Conservation (phyloP, 2,797 vertebrate genomes). For the Pampus argenteus region DNA sequence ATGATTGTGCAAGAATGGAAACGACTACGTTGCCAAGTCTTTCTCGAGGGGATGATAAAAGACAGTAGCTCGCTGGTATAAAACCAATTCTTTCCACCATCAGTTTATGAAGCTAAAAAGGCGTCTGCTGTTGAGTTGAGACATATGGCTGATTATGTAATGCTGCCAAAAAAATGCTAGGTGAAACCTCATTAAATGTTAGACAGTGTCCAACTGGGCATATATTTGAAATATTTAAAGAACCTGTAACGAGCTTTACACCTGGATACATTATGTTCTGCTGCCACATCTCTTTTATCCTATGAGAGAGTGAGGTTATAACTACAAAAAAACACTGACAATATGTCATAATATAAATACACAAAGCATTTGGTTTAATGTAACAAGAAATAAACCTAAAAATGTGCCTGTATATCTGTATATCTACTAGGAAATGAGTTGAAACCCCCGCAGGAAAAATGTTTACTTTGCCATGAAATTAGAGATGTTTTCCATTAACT, state of each 20-base stretch:
- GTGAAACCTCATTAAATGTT: constrained; percentile 44
- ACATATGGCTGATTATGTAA: constrained; percentile 55
- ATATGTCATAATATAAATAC: not conserved
- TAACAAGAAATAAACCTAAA: no score
- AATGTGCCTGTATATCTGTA: no score
- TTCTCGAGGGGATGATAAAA: constrained; percentile 63
- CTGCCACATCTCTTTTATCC: not conserved
- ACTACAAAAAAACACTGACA: constrained; percentile 15
- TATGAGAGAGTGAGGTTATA: not conserved
- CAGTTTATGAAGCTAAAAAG: constrained; percentile 50
- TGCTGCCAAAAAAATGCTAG: constrained; percentile 25
- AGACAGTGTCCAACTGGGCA: constrained; percentile 25
- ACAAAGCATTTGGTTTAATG: not conserved
- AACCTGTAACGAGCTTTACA: not conserved
- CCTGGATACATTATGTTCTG: not conserved
- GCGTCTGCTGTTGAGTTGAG: constrained; percentile 36
- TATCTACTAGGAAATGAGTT: constrained; percentile 25
- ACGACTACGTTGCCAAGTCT: constrained; percentile 60
- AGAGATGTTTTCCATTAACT: constrained; percentile 73
- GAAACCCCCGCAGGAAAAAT: constrained; percentile 54
- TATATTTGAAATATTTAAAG: constrained; percentile 2
- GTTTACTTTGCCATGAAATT: constrained; percentile 78
- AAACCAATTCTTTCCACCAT: constrained; percentile 49
- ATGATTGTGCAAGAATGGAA: constrained; percentile 75
- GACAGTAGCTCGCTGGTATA: constrained; percentile 51